Evolutionary conservation across 2,113 vertebrate genomes (phyloP), one percentile per base, ranked within the genome.

Genomic region (Scomber scombrus): DNA sequence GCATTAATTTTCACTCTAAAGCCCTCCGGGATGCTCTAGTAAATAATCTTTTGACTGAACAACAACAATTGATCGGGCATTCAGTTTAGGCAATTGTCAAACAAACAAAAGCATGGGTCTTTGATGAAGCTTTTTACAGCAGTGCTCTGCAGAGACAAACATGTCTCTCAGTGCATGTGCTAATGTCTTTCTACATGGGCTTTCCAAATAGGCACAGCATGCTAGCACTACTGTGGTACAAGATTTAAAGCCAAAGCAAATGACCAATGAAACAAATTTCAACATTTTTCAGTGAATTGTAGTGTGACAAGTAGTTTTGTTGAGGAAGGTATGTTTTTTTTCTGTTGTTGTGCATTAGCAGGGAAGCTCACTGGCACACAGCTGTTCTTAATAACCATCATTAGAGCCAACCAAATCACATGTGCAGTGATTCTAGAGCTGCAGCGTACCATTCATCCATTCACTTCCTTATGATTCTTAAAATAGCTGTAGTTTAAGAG

Each of bases 361-460:
- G 58, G 55, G 49, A 80, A 65, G 72, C 75, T 84, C 70, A 60
- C 47, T 86, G 81, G 82, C 74, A 76, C 91, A 90, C 92, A 93
- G 91, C 88, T 92, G 93, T 62, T 91, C 81, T 51, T 92, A 93
- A 94, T 93, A 91, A 90, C 92, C 78, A 83, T 92, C 78, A 93
- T 94, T 94, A 93, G 85, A 61, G 12, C 40, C 67, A 70, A 78
- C 52, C 46, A 75, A 73, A 88, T 87, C 85, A 88, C 87, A 77
- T 78, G 85, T 58, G 46, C 56, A 43, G 10, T 77, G 75, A 74
- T 70, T 74, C 57, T 73, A 72, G 78, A 81, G 57, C 51, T 71
- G 46, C 64, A 67, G 76, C 60, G 68, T 14, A 47, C 61, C 72
- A 64, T 46, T 73, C 64, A 64, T 85, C 61, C 54, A 71, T 82